These are phyloP conservation scores for Synanthedon formicaeformis DNA, from an alignment of 2,888 invertebrate genomes.

Conservation along the genomic window DNA sequence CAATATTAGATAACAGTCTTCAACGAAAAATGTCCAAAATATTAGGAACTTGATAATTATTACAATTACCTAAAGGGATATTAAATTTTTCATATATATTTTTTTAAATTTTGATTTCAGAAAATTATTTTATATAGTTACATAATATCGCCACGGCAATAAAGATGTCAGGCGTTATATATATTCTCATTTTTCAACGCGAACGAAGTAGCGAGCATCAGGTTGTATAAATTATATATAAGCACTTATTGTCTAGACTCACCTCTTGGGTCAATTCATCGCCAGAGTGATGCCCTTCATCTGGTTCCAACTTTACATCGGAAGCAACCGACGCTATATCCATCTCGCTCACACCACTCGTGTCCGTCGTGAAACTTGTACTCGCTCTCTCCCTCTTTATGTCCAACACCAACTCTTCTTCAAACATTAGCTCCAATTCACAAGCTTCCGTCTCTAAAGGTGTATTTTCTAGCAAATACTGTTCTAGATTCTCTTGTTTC, in stretches of 20 bases:
- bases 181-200: too few species aligned
- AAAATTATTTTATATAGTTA: too few species aligned
- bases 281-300: constrained; percentile 58
- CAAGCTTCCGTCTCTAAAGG: constrained; percentile 50
- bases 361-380: constrained; percentile 61
- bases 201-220: too few species aligned
- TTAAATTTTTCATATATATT: too few species aligned
- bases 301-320: constrained; percentile 55
- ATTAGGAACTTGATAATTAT: too few species aligned
- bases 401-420: constrained; percentile 45
- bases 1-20: too few species aligned
- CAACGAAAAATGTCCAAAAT: too few species aligned
- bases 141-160: too few species aligned
- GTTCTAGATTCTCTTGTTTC: constrained; percentile 51
- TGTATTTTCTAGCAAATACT: constrained; percentile 56
- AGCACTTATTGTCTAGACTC: constrained; percentile 14
- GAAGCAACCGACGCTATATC: constrained; percentile 34
- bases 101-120: too few species aligned
- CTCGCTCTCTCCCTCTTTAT: constrained; percentile 63
- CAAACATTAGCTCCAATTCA: constrained; percentile 52
- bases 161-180: too few species aligned
- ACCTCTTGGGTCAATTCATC: constrained; percentile 68
- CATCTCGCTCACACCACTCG: constrained; percentile 65
- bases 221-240: too few species aligned
- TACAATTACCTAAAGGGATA: too few species aligned